phyloP scores from a whole-genome alignment of 2,797 vertebrate genomes.

The Enteromius thamalakanensis region DNA sequence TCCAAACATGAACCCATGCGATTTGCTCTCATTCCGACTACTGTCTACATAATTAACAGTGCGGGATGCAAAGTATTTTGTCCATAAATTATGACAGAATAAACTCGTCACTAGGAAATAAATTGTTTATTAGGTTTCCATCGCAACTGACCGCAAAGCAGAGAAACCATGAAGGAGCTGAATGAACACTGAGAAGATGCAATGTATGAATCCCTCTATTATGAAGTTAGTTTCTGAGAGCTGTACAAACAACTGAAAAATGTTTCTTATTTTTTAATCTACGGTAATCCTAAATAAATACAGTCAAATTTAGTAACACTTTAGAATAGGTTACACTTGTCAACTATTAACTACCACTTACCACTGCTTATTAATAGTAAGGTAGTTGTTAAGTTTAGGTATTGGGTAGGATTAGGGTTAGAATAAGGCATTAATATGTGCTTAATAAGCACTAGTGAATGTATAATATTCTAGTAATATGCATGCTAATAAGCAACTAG shows the following conservation, averaged over 20 bases:
- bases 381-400: too few species aligned
- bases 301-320: too few species aligned
- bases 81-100: conserved; percentile 24
- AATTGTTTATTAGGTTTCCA: conserved; percentile 71
- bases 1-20: conserved; percentile 18
- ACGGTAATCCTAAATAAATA: conserved; percentile 42
- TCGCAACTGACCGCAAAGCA: conserved; percentile 69
- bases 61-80: conserved; percentile 31
- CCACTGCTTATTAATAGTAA: too few species aligned
- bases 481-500: too few species aligned
- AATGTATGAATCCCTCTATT: conserved; percentile 52
- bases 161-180: conserved; percentile 58
- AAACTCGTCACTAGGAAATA: conserved; percentile 30
- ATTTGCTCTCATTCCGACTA: conserved; percentile 10
- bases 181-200: conserved; percentile 60
- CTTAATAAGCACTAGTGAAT: too few species aligned
- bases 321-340: too few species aligned
- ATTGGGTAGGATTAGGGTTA: too few species aligned
- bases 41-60: not conserved
- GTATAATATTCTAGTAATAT: too few species aligned
- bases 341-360: too few species aligned
- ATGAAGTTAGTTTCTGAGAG: conserved; percentile 59
- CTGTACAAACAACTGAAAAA: conserved; percentile 72
- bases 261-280: conserved; percentile 49
- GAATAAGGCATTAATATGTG: too few species aligned